Conservation (phyloP, 1,140 invertebrate genomes). For the Drosophila sproati region DNA sequence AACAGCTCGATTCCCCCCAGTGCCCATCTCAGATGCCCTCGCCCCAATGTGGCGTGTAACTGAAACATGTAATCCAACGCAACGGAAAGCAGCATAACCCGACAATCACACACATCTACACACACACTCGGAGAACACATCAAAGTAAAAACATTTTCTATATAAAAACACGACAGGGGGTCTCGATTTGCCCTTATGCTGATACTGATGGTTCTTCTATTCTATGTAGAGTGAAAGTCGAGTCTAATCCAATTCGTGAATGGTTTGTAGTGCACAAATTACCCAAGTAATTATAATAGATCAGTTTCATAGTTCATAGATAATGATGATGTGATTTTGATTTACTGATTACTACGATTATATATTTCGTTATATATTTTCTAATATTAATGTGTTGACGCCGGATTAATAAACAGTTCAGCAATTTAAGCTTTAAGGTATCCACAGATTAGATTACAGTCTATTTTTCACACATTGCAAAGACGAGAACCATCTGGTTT, state of each 20-base stretch:
- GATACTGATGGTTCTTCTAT: neutral
- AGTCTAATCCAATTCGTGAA: slow-evolving; percentile 8
- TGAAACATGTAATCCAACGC: slow-evolving; percentile 72
- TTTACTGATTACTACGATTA: neutral
- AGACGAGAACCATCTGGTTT: too few species aligned
- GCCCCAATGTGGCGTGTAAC: slow-evolving; percentile 61
- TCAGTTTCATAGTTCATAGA: neutral
- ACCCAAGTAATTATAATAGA: neutral
- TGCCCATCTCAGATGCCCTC: neutral
- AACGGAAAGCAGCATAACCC: slow-evolving; percentile 45
- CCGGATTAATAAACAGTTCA: too few species aligned
- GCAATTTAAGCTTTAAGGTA: too few species aligned
- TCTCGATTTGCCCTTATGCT: slow-evolving; percentile 50
- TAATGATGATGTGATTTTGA: slow-evolving; percentile 11
- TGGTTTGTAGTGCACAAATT: neutral
- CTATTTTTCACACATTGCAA: too few species aligned
- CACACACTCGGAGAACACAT: slow-evolving; percentile 50
- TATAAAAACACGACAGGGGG: slow-evolving; percentile 80
- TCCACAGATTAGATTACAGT: too few species aligned
- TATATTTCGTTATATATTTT: too few species aligned
- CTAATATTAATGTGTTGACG: too few species aligned
- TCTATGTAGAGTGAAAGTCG: slow-evolving; percentile 6
- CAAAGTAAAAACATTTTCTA: slow-evolving; percentile 78
- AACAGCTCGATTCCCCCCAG: neutral
- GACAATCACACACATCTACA: slow-evolving; percentile 22